Evolutionary conservation across 2,113 vertebrate species (phyloP).

Genomic region (Tretioscincus oriximinensis): DNA sequence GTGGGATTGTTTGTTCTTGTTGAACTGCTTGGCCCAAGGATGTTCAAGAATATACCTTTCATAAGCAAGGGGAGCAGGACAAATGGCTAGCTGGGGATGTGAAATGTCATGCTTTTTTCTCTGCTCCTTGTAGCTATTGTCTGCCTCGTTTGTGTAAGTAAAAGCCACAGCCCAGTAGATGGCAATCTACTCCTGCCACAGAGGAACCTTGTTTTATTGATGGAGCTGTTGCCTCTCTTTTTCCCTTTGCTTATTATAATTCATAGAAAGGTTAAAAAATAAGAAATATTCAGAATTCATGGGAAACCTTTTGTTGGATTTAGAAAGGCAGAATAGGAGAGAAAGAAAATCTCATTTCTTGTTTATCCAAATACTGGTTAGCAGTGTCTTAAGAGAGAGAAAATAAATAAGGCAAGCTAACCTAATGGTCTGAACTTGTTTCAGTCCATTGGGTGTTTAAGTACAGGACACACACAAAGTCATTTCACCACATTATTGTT

Average conservation of each 20-base stretch:
- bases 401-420: slow-evolving; percentile 27
- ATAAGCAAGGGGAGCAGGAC: neutral
- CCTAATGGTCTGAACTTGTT: slow-evolving; percentile 41
- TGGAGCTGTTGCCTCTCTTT: slow-evolving; percentile 28
- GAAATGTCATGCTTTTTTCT: slow-evolving; percentile 19
- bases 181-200: slow-evolving; percentile 65
- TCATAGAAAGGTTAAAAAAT: slow-evolving; percentile 61
- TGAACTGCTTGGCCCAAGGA: slow-evolving; percentile 6
- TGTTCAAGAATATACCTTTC: slow-evolving; percentile 12
- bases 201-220: slow-evolving; percentile 4
- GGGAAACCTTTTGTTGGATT: slow-evolving; percentile 74
- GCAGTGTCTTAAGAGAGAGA: slow-evolving; percentile 16
- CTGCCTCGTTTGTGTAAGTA: neutral
- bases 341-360: slow-evolving; percentile 53
- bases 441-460: slow-evolving; percentile 51
- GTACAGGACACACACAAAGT: slow-evolving; percentile 42
- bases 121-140: neutral
- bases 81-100: slow-evolving; percentile 8
- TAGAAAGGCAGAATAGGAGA: slow-evolving; percentile 62
- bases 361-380: slow-evolving; percentile 61
- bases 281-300: slow-evolving; percentile 66
- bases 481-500: slow-evolving; percentile 47
- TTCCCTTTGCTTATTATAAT: slow-evolving; percentile 59
- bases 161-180: slow-evolving; percentile 63
- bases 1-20: neutral